phyloP scores from a whole-genome alignment of 2,113 vertebrate species.

The Fulica atra region DNA sequence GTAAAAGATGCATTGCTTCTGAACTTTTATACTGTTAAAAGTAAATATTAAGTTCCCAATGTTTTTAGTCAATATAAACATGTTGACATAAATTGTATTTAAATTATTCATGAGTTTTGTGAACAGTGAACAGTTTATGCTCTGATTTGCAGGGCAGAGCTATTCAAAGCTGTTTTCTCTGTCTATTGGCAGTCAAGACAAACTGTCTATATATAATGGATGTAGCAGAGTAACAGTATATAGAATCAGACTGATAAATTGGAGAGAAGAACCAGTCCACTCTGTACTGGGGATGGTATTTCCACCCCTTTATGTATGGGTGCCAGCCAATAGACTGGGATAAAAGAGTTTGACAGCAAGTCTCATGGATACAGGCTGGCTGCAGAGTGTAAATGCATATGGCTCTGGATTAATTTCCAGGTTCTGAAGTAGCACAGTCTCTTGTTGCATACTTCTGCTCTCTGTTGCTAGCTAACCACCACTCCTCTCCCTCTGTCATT shows the following conservation, averaged over 20 bases:
- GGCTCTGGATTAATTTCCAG: not conserved
- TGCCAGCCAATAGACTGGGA: not conserved
- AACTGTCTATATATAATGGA: not conserved
- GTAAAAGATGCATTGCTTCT: not conserved
- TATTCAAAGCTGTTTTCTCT: conserved; percentile 7
- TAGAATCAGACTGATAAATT: not conserved
- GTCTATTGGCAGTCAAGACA: not conserved
- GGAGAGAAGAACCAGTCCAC: not conserved
- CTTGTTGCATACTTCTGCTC: not conserved
- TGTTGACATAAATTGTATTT: not conserved
- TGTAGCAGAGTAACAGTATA: not conserved
- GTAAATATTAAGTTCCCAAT: conserved; percentile 20
- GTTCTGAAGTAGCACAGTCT: not conserved
- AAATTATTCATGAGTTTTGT: not conserved
- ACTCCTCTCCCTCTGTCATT: not conserved
- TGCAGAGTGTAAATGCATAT: not conserved
- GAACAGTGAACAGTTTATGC: not conserved
- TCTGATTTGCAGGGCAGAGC: not conserved
- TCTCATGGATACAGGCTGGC: not conserved
- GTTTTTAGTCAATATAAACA: not conserved
- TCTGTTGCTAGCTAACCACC: not conserved
- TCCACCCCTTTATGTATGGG: not conserved
- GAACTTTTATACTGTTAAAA: not conserved
- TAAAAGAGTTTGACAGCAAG: not conserved
- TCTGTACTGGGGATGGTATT: not conserved